A percentile compares a stretch with the other conserved stretches of the same genome.
These are phyloP conservation scores for Nomada fabriciana DNA, from an alignment of 2,888 invertebrate genomes.

Conservation along the genomic window DNA sequence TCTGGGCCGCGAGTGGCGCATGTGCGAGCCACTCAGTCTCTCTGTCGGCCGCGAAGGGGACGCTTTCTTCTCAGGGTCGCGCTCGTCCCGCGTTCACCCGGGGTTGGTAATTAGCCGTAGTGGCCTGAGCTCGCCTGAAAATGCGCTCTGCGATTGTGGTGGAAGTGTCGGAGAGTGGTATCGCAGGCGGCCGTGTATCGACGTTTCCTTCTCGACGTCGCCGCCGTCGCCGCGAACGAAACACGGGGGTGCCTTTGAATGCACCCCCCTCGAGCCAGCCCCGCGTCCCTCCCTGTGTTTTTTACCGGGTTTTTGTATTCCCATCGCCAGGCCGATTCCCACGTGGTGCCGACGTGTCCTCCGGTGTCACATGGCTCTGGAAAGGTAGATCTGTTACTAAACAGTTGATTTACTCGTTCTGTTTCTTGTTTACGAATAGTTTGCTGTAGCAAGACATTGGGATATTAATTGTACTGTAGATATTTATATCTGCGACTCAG, in stretches of 20 bases:
- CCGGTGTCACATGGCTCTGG: not conserved
- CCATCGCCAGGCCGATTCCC: constrained; percentile 40
- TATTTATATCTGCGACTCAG: no score
- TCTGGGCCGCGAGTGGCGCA: constrained; percentile 40
- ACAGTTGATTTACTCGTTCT: no score
- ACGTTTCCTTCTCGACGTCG: constrained; percentile 73
- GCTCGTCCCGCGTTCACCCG: constrained; percentile 44
- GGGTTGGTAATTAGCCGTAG: constrained; percentile 78
- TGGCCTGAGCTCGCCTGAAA: constrained; percentile 78
- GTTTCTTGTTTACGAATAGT: no score
- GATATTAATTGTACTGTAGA: no score
- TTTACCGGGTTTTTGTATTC: constrained; percentile 43
- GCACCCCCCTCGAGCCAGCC: constrained; percentile 36
- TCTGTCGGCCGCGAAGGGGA: constrained; percentile 54
- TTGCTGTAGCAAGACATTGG: no score
- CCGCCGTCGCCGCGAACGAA: constrained; percentile 16
- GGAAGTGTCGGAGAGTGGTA: constrained; percentile 71
- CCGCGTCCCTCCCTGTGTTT: constrained; percentile 48
- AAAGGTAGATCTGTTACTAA: not conserved
- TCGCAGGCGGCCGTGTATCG: constrained; percentile 74
- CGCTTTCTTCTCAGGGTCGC: constrained; percentile 55
- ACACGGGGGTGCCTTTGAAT: constrained; percentile 63
- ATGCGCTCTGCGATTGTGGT: constrained; percentile 74
- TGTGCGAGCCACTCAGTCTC: constrained; percentile 46
- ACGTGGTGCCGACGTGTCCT: constrained; percentile 47